These are phyloP conservation scores for Hiodon tergisus DNA, from an alignment of 2,113 vertebrate species.

Conservation along the genomic window DNA sequence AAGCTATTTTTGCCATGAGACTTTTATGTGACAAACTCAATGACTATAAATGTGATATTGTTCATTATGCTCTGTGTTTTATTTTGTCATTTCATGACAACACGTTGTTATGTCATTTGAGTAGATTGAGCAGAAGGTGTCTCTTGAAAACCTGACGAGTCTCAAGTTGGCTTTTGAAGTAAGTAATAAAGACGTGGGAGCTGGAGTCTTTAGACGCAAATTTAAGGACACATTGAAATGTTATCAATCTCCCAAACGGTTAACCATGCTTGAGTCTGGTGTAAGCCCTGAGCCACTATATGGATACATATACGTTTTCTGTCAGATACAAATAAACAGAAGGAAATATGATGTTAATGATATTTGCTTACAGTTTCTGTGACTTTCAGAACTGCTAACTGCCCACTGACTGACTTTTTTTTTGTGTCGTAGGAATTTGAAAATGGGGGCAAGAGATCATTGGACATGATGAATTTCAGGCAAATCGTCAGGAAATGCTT, in stretches of 20 bases:
- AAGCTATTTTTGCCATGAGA: neutral
- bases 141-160: constrained; percentile 56
- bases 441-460: constrained; percentile 44
- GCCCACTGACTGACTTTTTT: neutral
- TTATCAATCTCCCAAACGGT: neutral
- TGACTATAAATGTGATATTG: neutral
- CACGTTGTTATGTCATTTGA: constrained; percentile 23
- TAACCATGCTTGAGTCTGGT: neutral
- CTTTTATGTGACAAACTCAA: too few species aligned
- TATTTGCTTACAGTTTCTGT: neutral
- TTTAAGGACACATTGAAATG: neutral
- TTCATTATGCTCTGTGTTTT: neutral
- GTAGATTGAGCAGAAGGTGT: constrained; percentile 59
- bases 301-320: too few species aligned
- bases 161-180: constrained; percentile 66
- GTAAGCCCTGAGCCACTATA: too few species aligned
- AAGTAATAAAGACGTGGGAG: neutral
- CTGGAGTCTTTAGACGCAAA: neutral
- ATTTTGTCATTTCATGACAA: neutral
- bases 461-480: constrained; percentile 56
- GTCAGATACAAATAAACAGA: too few species aligned
- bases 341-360: neutral
- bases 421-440: constrained; percentile 51
- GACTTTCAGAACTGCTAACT: neutral
- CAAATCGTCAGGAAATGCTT: constrained; percentile 56